Base-by-base conservation (phyloP, 2,888 invertebrate genomes). In the Dendrolimus pini region DNA sequence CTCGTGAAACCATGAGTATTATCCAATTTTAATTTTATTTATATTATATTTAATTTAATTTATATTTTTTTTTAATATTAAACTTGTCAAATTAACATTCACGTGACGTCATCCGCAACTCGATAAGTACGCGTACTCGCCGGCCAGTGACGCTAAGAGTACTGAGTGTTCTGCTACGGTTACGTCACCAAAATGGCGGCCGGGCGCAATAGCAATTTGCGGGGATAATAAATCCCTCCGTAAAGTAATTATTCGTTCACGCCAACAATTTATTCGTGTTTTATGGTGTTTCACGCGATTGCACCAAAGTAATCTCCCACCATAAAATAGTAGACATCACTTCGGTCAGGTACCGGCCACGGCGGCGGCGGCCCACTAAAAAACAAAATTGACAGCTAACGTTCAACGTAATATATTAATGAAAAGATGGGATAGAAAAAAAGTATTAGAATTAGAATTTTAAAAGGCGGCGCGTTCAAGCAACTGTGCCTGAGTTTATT, bases 371-470 rank as follows among this genome's bases (percentile, higher is more conserved):
- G 70, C 67, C 70, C 62, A 58, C 72, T 68, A 82, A 79, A 78
- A 84, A 82, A 79, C 71, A 67, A 78, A 80, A 79, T 78, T 85
- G 86, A 87, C 86, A 85, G 81, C 76, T 74, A 78, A 70, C 75
- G 75, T 76, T 80, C 82, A 74, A 83, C 77, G 77, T 83, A 85
- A 87, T 87, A 89, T 89, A 87, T 88, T 88, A 89, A 89, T 87
- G 87, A 89, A 89, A 86, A 86, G 87, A 83, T 83, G 79, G 77
- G 76, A 72, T 74, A 74, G 72, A 85, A 85, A 82, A n/a, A 88
- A 84, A 69, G 75, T 77, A 79, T 79, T 77, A 78, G 77, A 69
- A 80, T 84, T 85, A 76, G 76, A 85, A 82, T 79, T 84, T 83
- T 83, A 83, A 88, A 85, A 83, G 82, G 85, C 86, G 88, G 86